Conservation (phyloP, 2,797 vertebrate genomes). For the Limnodromus scolopaceus region DNA sequence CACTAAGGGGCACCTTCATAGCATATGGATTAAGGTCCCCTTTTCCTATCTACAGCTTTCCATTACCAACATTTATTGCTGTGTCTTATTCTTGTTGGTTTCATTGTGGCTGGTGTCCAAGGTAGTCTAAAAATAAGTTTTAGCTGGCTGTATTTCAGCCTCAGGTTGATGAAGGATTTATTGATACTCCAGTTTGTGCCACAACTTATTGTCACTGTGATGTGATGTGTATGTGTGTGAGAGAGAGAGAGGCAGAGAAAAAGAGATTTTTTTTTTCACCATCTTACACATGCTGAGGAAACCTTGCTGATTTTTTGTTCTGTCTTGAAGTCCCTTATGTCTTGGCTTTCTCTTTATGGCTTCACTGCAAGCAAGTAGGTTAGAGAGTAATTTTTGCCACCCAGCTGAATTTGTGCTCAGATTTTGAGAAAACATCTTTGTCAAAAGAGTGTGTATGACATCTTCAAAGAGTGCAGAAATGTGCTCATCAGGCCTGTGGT, state of each 20-base stretch:
- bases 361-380: not conserved
- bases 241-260: not conserved
- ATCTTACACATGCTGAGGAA: not conserved
- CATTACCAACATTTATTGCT: conserved; percentile 39
- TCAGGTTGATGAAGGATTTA: conserved; percentile 70
- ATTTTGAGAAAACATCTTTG: not conserved
- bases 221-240: not conserved
- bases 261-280: not conserved
- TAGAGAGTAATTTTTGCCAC: not conserved
- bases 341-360: not conserved
- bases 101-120: conserved; percentile 67
- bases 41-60: not conserved
- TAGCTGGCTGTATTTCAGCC: conserved; percentile 63
- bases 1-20: not conserved
- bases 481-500: rapidly evolving
- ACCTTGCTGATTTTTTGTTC: not conserved
- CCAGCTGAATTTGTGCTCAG: not conserved
- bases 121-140: conserved; percentile 50
- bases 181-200: conserved; percentile 71
- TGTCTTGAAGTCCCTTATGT: not conserved
- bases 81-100: conserved; percentile 57
- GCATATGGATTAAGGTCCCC: conserved; percentile 21
- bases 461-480: not conserved
- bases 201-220: conserved; percentile 55
- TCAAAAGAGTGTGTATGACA: not conserved